Base-by-base conservation (phyloP, 2,113 vertebrate genomes). In the Lepus americanus region DNA sequence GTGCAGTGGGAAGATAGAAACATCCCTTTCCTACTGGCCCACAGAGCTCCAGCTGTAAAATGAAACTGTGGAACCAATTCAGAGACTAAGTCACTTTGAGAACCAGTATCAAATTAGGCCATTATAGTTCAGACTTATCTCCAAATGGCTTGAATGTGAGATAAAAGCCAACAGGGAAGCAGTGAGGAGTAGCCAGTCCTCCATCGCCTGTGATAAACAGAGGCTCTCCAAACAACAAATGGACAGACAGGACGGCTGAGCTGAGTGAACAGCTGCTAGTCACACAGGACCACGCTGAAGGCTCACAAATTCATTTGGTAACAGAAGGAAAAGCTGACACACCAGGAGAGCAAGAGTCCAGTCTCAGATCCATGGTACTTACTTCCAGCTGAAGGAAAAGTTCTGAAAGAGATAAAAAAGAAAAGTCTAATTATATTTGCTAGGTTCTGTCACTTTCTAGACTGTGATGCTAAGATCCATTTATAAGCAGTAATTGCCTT, bases 311-410 rank as follows among this genome's bases (percentile, higher is more conserved):
- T 51, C 87, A 53, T 22, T 17, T 20, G 69, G 66, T 55, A 33
- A 87, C 20, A 86, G 36, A 61, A 67, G 36, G n/a, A 67, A 63
- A 92, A 78, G 23, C 82, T n/a, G 16, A 59, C 8, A 11, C 9
- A 53, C 33, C 4, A 5, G 77, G n/a, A 67, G 72, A 49, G 74
- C 33, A 70, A 63, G 77, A 72, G 6, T 25, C 59, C 72, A 49
- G 69, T n/a, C 74, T 86, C 33, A 77, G 70, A 79, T 7, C 80
- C 22, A 0, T 20, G 36, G 77, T 95, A 98, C 99, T 99, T 98
- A 99, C 99, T 98, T 99, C 99, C 78, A 99, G 98, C 95, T 99
- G 99, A 31, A 99, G 99, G 98, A 99, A 99, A 77, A 99, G 98
- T 93, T 99, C 99, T 99, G 98, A 95, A 98, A 98, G 63, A 98